Evolutionary conservation across 2,113 vertebrate species (phyloP), one percentile per base, ranked within the genome.

Genomic region (Cichladusa arquata): DNA sequence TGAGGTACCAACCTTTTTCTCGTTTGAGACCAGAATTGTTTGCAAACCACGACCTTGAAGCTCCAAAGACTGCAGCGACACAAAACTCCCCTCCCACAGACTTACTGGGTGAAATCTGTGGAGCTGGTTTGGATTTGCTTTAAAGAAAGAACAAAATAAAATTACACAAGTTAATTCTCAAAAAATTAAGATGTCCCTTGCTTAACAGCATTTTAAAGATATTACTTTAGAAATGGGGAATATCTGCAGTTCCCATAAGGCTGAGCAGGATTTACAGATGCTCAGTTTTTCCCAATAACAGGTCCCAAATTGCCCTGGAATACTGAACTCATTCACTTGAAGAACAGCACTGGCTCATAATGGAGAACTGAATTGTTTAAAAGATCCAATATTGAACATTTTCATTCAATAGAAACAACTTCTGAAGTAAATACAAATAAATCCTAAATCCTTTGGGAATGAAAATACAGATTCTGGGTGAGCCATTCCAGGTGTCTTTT

Each of bases 21-120:
- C 99, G 98, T 96, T 99, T 99, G 91, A 99, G 98, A 95, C 98
- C 98, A 12, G 99, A 98, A 81, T 99, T 99, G 94, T 98, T 99
- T 92, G 99, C 98, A 98, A 99, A 99, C 99, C 99, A 99, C 5
- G 99, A 99, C 90, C 99, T 98, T 5, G 99, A 99, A 1, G 99
- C 98, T 44, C 99, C 99, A 64, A 99, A 99, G 81, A 98, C 87
- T 38, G 99, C 98, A 17, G 99, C 99, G 3, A 99, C 99, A 29
- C 99, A 99, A 87, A 99, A 99, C 95, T 99, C 99, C 86, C 99
- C 99, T 91, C 99, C 99, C 66, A 98, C 97, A 40, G 99, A 99
- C 93, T 99, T 99, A 96, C 99, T 99, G 15, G 99, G 99, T 61
- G 99, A 99, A 96, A 99, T 99, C 97, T 99, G 99, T 14, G 99